Conservation (phyloP, 1,140 invertebrate genomes). For the Acromyrmex heyeri region DNA sequence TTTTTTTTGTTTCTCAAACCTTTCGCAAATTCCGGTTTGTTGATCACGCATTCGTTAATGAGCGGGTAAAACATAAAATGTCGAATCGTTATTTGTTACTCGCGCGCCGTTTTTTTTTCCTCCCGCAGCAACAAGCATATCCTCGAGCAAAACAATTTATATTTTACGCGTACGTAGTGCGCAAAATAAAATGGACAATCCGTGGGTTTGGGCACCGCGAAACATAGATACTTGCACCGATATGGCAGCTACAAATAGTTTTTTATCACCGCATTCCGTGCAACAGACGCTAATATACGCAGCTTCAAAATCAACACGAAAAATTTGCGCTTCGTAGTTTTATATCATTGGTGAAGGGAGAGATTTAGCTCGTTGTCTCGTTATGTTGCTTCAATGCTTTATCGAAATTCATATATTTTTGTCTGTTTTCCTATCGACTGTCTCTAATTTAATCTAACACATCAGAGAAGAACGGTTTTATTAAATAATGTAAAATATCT, state of each 20-base stretch:
- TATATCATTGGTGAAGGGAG: neutral
- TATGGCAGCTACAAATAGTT: neutral
- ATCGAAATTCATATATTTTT: neutral
- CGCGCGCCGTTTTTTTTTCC: constrained; percentile 22
- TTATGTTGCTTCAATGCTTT: neutral
- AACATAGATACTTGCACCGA: constrained; percentile 3
- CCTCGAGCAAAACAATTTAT: constrained; percentile 58
- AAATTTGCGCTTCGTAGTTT: constrained; percentile 21
- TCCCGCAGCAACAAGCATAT: constrained; percentile 32
- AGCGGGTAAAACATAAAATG: constrained; percentile 39
- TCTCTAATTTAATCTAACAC: neutral
- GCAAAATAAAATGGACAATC: constrained; percentile 57
- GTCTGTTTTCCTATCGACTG: neutral
- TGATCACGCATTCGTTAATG: constrained; percentile 45
- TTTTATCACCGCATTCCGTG: constrained; percentile 12
- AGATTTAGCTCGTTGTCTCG: neutral
- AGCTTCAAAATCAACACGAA: constrained; percentile 41
- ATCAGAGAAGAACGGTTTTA: no score
- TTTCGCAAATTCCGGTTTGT: constrained; percentile 39
- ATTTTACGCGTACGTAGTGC: neutral
- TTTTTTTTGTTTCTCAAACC: constrained; percentile 38
- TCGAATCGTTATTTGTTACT: constrained; percentile 46
- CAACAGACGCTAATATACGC: constrained; percentile 31
- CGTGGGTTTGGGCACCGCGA: neutral
- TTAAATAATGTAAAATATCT: no score